Evolutionary conservation across 2,888 invertebrate species (phyloP).

Genomic region (Neoscelio sp.): DNA sequence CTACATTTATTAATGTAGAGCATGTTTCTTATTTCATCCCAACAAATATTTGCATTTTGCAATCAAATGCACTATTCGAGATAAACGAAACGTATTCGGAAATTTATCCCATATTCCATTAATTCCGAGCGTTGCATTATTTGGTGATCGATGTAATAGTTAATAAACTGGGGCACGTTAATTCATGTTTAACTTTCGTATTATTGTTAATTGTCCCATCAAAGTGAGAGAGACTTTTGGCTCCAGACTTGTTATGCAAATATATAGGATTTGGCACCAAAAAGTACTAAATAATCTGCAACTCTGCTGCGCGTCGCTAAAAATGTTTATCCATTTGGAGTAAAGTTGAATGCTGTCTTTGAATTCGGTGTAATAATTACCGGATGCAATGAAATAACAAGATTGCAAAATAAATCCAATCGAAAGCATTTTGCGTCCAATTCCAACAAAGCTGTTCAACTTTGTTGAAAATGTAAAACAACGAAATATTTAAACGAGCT

Average conservation of each 20-base stretch:
- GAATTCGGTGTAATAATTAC: not conserved
- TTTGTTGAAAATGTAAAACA: too few species aligned
- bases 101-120: too few species aligned
- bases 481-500: too few species aligned
- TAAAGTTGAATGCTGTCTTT: not conserved
- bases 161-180: constrained; percentile 12
- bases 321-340: constrained; percentile 7
- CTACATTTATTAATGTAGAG: constrained; percentile 1
- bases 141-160: not conserved
- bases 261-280: constrained; percentile 33
- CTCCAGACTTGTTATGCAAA: not conserved
- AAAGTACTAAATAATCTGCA: constrained; percentile 26
- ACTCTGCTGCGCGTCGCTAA: not conserved
- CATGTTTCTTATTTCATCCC: not conserved
- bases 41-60: constrained; percentile 10
- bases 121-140: not conserved
- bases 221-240: not conserved
- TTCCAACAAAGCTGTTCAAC: not conserved
- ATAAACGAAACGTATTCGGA: constrained; percentile 1
- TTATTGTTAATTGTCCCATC: not conserved
- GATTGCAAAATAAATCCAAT: not conserved
- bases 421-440: not conserved
- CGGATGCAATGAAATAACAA: not conserved
- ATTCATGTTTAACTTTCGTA: constrained; percentile 6
- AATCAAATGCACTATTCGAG: not conserved